Evolutionary conservation across 2,113 vertebrate species (phyloP), one percentile per base, ranked within the genome.

Genomic region (Lepus europaeus): DNA sequence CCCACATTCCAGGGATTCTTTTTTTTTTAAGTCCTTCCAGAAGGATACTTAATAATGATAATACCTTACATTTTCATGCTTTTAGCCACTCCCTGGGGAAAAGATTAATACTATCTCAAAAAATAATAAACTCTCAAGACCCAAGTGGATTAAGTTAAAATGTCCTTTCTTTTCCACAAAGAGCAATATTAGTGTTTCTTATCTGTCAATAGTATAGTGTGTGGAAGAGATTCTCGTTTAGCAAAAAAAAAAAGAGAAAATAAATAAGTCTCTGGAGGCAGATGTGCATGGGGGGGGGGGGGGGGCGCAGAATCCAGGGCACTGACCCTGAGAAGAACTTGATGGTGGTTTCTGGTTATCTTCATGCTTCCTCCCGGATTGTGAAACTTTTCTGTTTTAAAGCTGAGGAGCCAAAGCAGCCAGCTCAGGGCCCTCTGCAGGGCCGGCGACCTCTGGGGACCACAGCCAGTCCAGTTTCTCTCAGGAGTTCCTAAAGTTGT

Each of bases 51-150:
- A 36, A 31, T 9, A 25, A 53, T 69, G 59, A 80, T 45, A 36
- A 66, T 83, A 22, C 0, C 49, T 90, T n/a, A 9, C 3, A 86
- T 81, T 81, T 81, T 56, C 45, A 73, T 33, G 13, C 29, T 4
- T 53, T 84, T 69, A 80, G n/a, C 81, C 27, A 77, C 29, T 3
- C 23, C 6, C 39, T 90, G 53, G 61, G 70, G 61, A 66, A 6
- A 22, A 64, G 31, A 29, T 36, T 29, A 66, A 20, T 14, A 29
- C 16, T 31, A n/a, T 68, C 63, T 87, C 66, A 80, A 6, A 36
- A 64, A 89, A 53, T 86, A 61, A 81, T 29, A 59, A 69, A 89
- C 63, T 87, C 81, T 85, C 63, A 69, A 51, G 70, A 83, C 59
- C 23, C 13, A n/a, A 76, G 51, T 72, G 25, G 90, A 9, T 82